These are phyloP conservation scores for Tribolium madens DNA, from an alignment of 1,140 invertebrate genomes.

Conservation along the genomic window DNA sequence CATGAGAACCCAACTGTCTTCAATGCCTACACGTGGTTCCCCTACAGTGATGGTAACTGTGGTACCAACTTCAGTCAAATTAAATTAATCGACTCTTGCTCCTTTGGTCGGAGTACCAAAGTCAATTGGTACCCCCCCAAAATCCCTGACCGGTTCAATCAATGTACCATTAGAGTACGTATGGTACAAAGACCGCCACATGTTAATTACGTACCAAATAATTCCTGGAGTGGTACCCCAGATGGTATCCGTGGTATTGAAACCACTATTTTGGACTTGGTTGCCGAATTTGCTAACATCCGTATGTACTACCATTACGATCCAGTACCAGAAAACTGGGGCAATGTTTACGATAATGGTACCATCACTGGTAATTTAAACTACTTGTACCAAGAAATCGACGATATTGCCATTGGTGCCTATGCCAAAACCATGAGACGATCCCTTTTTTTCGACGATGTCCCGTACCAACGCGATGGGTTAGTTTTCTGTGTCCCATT, in stretches of 20 bases:
- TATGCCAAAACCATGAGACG: slow-evolving; percentile 40
- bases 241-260: slow-evolving; percentile 47
- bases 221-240: neutral
- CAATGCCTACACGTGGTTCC: no score
- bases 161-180: slow-evolving; percentile 50
- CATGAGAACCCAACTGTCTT: no score
- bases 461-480: no score
- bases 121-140: no score
- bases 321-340: slow-evolving; percentile 38
- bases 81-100: no score
- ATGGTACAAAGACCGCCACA: slow-evolving; percentile 49
- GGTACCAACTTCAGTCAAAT: no score
- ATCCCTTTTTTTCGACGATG: slow-evolving; percentile 38
- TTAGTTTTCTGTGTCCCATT: no score
- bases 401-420: slow-evolving; percentile 47
- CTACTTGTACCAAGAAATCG: slow-evolving; percentile 40
- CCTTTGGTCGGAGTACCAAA: no score
- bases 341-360: slow-evolving; percentile 44
- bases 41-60: no score
- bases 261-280: slow-evolving; percentile 50
- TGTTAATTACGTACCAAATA: slow-evolving; percentile 33
- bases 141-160: slow-evolving; percentile 50
- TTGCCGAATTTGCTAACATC: slow-evolving; percentile 49
- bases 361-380: slow-evolving; percentile 48
- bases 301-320: slow-evolving; percentile 45